Evolutionary conservation across 2,797 vertebrate genomes (phyloP), one percentile per base, ranked within the genome.

Genomic region (Orientallactaga sibirica): DNA sequence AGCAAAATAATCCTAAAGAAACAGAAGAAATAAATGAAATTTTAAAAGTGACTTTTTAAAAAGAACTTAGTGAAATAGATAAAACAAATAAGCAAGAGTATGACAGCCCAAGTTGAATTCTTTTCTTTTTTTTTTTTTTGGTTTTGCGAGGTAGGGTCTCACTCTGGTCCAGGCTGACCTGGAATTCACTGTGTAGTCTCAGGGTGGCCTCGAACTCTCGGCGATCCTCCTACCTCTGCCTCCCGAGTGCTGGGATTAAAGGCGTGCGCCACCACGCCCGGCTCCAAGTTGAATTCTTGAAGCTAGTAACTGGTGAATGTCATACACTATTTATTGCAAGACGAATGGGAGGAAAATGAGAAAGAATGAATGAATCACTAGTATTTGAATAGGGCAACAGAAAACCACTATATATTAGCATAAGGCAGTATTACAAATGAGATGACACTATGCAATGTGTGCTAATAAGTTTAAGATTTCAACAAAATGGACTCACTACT

Each of bases 391-490:
- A 43, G 18, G 5, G 61, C 15, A 20, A 88, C 1, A 62, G 58
- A 41, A 37, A n/a, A 19, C 24, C 15, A 22, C 4, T 29, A 27
- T 29, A 48, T 52, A 29, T 19, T 4, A 70, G 3, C n/a, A 66
- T 33, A 19, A 41, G 62, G 37, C 12, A 7, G 64, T 22, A 22
- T 82, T 58, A 64, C 71, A 48, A 73, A 76, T 66, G 68, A 71
- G 25, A 48, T 70, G 41, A 76, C 62, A 33, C 22, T 24, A 85
- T 24, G 27, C 67, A 62, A 74, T 29, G 18, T 19, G 7, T 25
- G n/a, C 33, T 85, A 52, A 68, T n/a, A 88, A 84, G 79, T 71
- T 71, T 75, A 73, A 79, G 7, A 37, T 76, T 90, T 61, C 58
- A 55, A 86, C 55, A 71, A 82, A 86, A 81, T 71, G 27, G 78